These are phyloP conservation scores for Thaumatotibia leucotreta DNA, from an alignment of 1,140 invertebrate species.

Conservation along the genomic window DNA sequence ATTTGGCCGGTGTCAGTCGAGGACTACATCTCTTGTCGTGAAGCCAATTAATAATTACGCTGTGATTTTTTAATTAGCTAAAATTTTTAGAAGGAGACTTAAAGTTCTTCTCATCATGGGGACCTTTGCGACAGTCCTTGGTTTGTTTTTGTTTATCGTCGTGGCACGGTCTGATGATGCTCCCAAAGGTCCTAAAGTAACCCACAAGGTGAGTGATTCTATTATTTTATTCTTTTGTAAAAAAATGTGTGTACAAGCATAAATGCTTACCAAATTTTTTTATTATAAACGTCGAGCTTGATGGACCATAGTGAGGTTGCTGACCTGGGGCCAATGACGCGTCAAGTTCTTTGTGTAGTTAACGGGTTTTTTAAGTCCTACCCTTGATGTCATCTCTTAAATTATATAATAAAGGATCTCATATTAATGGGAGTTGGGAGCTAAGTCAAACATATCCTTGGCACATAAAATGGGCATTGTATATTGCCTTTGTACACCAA, in stretches of 20 bases:
- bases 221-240: neutral
- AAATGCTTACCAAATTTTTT: neutral
- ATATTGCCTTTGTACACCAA: neutral
- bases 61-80: conserved; percentile 26
- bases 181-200: conserved; percentile 68
- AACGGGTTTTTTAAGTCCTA: neutral
- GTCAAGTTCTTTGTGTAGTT: conserved; percentile 33
- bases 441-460: neutral
- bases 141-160: conserved; percentile 51
- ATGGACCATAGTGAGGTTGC: conserved; percentile 31
- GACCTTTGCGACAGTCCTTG: conserved; percentile 42
- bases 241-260: too few species aligned
- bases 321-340: conserved; percentile 53
- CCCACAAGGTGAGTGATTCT: conserved; percentile 50
- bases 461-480: neutral
- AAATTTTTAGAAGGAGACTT: conserved; percentile 56
- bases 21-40: neutral
- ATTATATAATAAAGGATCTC: neutral
- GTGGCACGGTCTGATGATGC: conserved; percentile 50
- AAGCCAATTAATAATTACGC: neutral
- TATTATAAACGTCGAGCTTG: neutral
- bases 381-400: neutral
- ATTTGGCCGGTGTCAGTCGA: neutral
- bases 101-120: conserved; percentile 64
- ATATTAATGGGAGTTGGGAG: neutral